A percentile compares a stretch with the other conserved stretches of the same genome.
phyloP scores from a whole-genome alignment of 2,888 invertebrate species.

The Melanotus villosus region DNA sequence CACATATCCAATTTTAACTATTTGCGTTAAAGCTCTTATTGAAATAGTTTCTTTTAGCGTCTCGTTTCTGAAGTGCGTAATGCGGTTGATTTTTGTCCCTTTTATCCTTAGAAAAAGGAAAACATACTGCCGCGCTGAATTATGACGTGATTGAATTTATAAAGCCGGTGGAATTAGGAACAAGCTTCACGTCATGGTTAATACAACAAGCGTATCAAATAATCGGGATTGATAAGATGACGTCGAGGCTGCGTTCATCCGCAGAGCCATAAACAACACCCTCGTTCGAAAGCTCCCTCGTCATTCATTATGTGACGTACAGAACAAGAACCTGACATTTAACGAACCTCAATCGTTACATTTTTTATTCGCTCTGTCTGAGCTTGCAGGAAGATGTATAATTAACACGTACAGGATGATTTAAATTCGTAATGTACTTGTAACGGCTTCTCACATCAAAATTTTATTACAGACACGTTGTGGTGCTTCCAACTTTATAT shows the following conservation, averaged over 20 bases:
- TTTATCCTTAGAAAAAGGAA: background rate
- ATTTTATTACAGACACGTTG: too few species aligned
- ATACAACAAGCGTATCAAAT: constrained; percentile 19
- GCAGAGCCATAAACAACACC: constrained; percentile 23
- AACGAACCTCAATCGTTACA: background rate
- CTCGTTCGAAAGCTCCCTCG: constrained; percentile 20
- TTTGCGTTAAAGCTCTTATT: constrained; percentile 32
- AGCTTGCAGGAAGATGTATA: background rate
- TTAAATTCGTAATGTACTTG: too few species aligned
- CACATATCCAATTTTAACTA: constrained; percentile 39
- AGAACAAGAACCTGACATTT: constrained; percentile 11
- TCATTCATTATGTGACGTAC: constrained; percentile 17
- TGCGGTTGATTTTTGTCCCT: constrained; percentile 8
- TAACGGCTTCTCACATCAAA: too few species aligned
- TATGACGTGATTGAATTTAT: background rate
- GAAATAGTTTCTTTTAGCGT: constrained; percentile 31
- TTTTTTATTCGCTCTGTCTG: constrained; percentile 2
- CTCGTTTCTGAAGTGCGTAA: background rate
- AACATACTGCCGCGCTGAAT: background rate
- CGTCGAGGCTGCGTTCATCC: constrained; percentile 13
- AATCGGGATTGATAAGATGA: constrained; percentile 23
- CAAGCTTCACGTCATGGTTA: constrained; percentile 9
- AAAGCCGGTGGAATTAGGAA: background rate
- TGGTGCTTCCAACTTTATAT: too few species aligned
- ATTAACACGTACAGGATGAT: background rate